Base-by-base conservation (phyloP, 2,113 vertebrate genomes). In the Tragelaphus imberbis region DNA sequence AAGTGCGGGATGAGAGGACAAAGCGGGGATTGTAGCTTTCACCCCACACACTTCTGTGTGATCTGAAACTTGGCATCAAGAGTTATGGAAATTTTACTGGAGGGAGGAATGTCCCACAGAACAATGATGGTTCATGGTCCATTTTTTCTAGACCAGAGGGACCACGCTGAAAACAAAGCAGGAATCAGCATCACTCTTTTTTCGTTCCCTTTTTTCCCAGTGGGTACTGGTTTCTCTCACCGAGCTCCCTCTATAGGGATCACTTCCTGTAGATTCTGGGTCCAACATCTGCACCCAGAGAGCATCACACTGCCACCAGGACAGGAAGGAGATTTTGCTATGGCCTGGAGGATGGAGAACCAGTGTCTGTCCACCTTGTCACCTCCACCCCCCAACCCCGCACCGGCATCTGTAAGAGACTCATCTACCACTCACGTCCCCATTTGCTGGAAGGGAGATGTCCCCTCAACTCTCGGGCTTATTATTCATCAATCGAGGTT, bases 211-310 rank as follows among this genome's bases (percentile, higher is more conserved):
- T 5, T 5, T 30, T 14, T 3, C 51, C 87, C 1, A 6, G 1
- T 10, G 5, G 49, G 10, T 7, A 6, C 40, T 15, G 21, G 12
- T 21, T 27, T 14, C 3, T 33, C 51, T 56, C 47, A 28, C 5
- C 0, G 0, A 7, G 11, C 21, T 40, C 28, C 30, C n/a, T 5
- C 19, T 0, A 2, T 0, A 3, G 36, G 30, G 17, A 15, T 16
- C 51, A 4, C 30, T 11, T n/a, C 25, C 44, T 21, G 1, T 6
- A 6, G 14, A 2, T 5, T 4, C 81, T 36, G 4, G 7, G 23
- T 6, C 55, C 2, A 1, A 3, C 6, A 28, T 19, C 65, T 27
- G 17, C 1, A 10, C 47, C 2, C 15, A 4, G 49, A 58, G 9
- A 25, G 40, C 28, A 15, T 47, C n/a, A 3, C 55, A 0, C 1